phyloP scores from a whole-genome alignment of 2,797 vertebrate species.

The Erpetoichthys calabaricus region DNA sequence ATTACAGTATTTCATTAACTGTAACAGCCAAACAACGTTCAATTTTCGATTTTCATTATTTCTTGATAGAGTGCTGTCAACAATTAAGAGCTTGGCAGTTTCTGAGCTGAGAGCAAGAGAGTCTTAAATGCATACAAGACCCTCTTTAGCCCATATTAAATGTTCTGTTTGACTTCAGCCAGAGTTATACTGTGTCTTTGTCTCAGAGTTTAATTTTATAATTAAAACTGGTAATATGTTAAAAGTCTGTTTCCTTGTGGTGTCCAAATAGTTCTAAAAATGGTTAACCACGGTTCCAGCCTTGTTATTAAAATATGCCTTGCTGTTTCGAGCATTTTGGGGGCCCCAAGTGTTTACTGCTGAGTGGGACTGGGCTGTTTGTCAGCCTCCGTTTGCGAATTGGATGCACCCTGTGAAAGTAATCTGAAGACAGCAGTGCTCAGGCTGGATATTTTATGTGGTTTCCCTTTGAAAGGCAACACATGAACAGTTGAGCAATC shows the following conservation, averaged over 20 bases:
- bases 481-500: conserved; percentile 8
- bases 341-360: conserved; percentile 6
- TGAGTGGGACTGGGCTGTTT: conserved; percentile 8
- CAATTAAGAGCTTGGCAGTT: too few species aligned
- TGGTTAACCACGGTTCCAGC: conserved; percentile 11
- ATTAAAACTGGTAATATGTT: conserved; percentile 4
- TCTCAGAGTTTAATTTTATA: conserved; percentile 6
- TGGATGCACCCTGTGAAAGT: background rate
- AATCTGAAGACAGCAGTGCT: conserved; percentile 4
- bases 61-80: too few species aligned
- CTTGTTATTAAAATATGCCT: conserved; percentile 3
- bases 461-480: conserved; percentile 9
- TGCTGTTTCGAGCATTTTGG: conserved; percentile 2
- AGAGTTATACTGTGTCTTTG: background rate
- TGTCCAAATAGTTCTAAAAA: conserved; percentile 1
- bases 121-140: too few species aligned
- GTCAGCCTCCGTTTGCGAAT: conserved; percentile 1
- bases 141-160: too few species aligned
- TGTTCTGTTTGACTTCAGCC: too few species aligned
- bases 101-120: too few species aligned
- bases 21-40: too few species aligned
- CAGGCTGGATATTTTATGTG: conserved; percentile 10
- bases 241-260: conserved; percentile 7
- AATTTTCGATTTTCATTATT: too few species aligned
- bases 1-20: too few species aligned